phyloP scores from a whole-genome alignment of 92 coral and sea anemone genomes.

The Porites divaricata region DNA sequence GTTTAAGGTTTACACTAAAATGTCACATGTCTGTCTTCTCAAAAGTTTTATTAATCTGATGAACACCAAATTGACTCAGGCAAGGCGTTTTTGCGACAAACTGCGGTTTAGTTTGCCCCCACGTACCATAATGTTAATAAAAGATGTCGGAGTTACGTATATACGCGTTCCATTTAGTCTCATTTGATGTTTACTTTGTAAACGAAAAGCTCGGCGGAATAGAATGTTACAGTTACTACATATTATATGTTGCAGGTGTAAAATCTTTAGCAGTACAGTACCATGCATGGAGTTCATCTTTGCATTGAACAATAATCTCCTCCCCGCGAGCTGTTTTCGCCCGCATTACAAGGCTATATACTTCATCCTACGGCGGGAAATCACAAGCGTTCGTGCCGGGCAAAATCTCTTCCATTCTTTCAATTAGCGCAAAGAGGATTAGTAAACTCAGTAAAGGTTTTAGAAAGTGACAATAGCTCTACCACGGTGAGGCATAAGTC shows the following conservation, averaged over 20 bases:
- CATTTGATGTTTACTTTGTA: slow-evolving; percentile 25
- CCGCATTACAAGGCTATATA: not conserved
- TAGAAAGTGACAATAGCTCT: slow-evolving; percentile 28
- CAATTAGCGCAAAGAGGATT: slow-evolving; percentile 49
- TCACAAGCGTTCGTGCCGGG: slow-evolving; percentile 17
- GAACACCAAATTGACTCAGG: not conserved
- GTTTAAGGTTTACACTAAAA: no score
- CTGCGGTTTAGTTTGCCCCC: slow-evolving; percentile 32
- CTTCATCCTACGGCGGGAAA: not conserved
- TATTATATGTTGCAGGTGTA: not conserved
- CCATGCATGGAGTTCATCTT: no score
- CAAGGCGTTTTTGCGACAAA: not conserved
- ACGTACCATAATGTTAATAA: slow-evolving; percentile 1
- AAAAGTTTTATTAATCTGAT: no score
- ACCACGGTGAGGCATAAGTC: slow-evolving; percentile 14
- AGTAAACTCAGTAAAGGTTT: slow-evolving; percentile 19
- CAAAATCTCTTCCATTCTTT: slow-evolving; percentile 16
- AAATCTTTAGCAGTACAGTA: no score
- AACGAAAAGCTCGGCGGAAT: slow-evolving; percentile 33
- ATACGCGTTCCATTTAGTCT: slow-evolving; percentile 12
- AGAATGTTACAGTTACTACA: slow-evolving; percentile 36
- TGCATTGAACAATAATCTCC: no score
- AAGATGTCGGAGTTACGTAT: slow-evolving; percentile 2
- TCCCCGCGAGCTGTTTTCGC: slow-evolving; percentile 2
- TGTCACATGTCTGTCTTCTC: not conserved